Conservation (phyloP, 2,888 invertebrate species). For the Antheraea yamamai region DNA sequence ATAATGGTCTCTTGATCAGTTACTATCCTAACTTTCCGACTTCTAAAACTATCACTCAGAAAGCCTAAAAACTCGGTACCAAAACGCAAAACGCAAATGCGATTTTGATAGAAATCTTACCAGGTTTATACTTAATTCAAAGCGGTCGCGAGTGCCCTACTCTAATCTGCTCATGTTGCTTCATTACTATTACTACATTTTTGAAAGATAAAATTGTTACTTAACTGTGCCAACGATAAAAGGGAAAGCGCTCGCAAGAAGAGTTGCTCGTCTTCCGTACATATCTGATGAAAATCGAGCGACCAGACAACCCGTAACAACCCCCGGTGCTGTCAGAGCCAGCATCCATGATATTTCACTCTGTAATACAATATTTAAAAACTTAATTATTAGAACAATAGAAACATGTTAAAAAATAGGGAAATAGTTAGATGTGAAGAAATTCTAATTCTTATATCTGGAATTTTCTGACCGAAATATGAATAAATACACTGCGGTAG, state of each 20-base stretch:
- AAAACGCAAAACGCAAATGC: neutral
- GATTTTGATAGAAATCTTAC: neutral
- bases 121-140: neutral
- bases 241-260: slow-evolving; percentile 55
- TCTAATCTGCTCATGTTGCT: neutral
- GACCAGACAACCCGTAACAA: slow-evolving; percentile 52
- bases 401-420: neutral
- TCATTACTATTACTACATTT: neutral
- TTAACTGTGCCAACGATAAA: slow-evolving; percentile 53
- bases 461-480: neutral
- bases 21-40: neutral
- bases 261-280: slow-evolving; percentile 54
- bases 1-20: neutral
- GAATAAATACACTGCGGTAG: neutral
- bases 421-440: too few relatives aligned
- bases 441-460: neutral
- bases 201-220: neutral
- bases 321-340: slow-evolving; percentile 56
- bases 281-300: slow-evolving; percentile 53
- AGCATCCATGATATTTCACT: slow-evolving; percentile 64
- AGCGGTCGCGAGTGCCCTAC: neutral
- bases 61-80: neutral
- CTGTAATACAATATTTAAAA: slow-evolving; percentile 23
- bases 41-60: neutral
- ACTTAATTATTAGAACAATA: neutral